These are phyloP conservation scores for Heliconius charithonia DNA, from an alignment of 2,888 invertebrate genomes.

Conservation along the genomic window DNA sequence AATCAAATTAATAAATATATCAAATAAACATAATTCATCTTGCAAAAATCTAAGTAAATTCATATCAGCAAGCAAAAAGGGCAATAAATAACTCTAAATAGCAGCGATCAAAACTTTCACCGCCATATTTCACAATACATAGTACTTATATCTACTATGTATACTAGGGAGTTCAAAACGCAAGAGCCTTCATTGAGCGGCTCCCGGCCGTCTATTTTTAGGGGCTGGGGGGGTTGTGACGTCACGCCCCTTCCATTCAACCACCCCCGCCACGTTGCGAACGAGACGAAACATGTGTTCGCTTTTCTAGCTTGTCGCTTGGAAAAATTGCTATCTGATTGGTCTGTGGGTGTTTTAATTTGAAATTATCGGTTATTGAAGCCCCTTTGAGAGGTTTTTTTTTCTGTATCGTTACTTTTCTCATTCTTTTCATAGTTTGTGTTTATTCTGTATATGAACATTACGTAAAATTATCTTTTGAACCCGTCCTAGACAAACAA, in stretches of 20 bases:
- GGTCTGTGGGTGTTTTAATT: conserved; percentile 39
- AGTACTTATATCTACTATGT: conserved; percentile 5
- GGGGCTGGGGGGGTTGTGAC: conserved; percentile 66
- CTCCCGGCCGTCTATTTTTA: conserved; percentile 81
- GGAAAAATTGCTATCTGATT: conserved; percentile 57
- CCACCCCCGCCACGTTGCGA: conserved; percentile 54
- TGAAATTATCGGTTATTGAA: conserved; percentile 32
- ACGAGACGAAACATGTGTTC: conserved; percentile 61
- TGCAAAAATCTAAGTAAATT: not conserved
- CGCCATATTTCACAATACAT: conserved; percentile 15
- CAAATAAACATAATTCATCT: not conserved
- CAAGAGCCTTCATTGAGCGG: conserved; percentile 70
- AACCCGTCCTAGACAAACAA: not conserved
- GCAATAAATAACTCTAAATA: conserved; percentile 22
- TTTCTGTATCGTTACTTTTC: not conserved
- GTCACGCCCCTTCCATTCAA: conserved; percentile 60
- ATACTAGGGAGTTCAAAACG: conserved; percentile 28
- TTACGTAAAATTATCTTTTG: not conserved
- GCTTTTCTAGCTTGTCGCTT: conserved; percentile 55
- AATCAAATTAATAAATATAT: not conserved
- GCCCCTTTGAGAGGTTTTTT: not conserved
- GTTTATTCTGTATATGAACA: not conserved
- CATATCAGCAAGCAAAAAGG: not conserved
- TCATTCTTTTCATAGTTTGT: not conserved
- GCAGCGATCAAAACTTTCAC: conserved; percentile 25